Evolutionary conservation across 2,888 invertebrate genomes (phyloP), one percentile per base, ranked within the genome.

Genomic region (Allacma fusca): DNA sequence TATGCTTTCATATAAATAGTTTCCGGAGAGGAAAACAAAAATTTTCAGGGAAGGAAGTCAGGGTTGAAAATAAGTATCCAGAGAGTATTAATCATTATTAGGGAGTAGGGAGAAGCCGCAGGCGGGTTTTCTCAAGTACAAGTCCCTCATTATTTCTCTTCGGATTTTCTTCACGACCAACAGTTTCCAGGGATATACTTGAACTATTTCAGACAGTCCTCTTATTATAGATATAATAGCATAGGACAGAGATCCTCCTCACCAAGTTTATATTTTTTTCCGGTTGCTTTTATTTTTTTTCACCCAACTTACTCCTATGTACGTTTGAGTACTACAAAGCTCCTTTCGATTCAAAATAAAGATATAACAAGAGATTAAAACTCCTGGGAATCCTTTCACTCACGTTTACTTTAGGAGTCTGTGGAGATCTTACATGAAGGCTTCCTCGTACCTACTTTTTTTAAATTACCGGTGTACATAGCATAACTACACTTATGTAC

Each of bases 71-170:
- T 50, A 40, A 70, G 26, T 44, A 70, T 70, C 70, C 70, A 50
- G 24, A 50, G 44, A 70, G 70, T 70, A 70, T 70, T 70, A 70
- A 70, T 70, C 70, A 70, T 70, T 44, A 70, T 70, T 70, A 70
- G 26, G 70, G 50, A 70, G 44, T 50, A 43, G 50, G 26, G 70
- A 50, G 70, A 24, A n/a, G 23, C 23, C 68, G 23, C 40, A 70
- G 70, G 70, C 44, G 26, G 50, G 40, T 4, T 62, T 62, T 62
- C 23, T 16, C 62, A 28, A 69, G 24, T 24, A 69, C 16, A 44
- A 43, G n/a, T 40, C 69, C 24, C 24, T 43, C 24, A 69, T 69
- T 44, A 43, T 69, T 23, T 44, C 43, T 43, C 24, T 69, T 69
- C 23, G 23, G 23, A 44, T 44, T 44, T 50, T 16, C 19, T 50